Evolutionary conservation across 1,140 invertebrate genomes (phyloP).

Genomic region (Manduca sexta): DNA sequence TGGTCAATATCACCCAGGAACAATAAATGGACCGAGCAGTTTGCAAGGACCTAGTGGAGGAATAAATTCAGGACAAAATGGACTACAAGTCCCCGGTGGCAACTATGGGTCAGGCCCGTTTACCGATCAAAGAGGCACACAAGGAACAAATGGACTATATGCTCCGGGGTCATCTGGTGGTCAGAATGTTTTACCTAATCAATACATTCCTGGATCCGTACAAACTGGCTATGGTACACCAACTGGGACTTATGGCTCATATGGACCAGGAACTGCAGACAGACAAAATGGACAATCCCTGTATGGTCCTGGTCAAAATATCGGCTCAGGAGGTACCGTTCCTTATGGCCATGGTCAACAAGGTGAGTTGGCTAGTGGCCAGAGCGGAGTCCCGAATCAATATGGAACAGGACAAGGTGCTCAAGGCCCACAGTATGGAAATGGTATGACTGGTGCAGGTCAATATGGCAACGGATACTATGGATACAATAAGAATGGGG

Average conservation of each 20-base stretch:
- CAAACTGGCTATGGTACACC: background rate
- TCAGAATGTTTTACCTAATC: background rate
- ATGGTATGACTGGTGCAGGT: background rate
- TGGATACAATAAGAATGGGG: conserved; percentile 13
- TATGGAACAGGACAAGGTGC: background rate
- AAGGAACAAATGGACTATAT: background rate
- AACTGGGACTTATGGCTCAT: background rate
- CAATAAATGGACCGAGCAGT: conserved; percentile 6
- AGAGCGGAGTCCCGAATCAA: too few relatives aligned
- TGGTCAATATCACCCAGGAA: conserved; percentile 7
- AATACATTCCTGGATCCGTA: background rate
- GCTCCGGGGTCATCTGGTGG: background rate
- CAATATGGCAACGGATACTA: conserved; percentile 2
- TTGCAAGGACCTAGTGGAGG: conserved; percentile 1
- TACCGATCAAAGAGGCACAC: background rate
- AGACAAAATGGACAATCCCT: background rate
- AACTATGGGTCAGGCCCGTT: background rate
- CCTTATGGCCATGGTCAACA: conserved; percentile 3
- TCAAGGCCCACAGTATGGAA: conserved; percentile 3
- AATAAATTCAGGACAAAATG: conserved; percentile 2
- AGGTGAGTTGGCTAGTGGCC: background rate
- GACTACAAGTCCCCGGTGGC: background rate
- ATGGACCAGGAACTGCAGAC: background rate
- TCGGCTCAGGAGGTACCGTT: background rate
- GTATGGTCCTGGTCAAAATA: conserved; percentile 2